These are phyloP conservation scores for Icerya purchasi DNA, from an alignment of 2,888 invertebrate genomes.

Conservation along the genomic window DNA sequence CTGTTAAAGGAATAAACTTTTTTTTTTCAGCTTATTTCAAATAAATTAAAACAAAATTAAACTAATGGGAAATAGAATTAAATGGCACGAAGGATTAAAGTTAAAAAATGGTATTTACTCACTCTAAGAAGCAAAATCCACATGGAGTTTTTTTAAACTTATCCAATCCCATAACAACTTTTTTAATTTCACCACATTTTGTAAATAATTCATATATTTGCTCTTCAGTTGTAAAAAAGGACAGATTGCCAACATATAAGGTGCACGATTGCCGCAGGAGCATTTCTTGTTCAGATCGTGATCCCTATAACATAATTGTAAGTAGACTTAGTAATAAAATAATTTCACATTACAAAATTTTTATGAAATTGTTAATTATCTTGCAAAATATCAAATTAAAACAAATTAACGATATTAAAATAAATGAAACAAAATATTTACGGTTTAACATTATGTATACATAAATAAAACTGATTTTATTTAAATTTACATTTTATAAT, in stretches of 20 bases:
- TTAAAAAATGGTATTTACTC: no score
- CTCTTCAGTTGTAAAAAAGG: slow-evolving; percentile 96
- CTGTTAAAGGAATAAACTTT: no score
- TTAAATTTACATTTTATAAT: no score
- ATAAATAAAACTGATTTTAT: no score
- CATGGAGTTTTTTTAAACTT: slow-evolving; percentile 96
- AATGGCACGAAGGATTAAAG: no score
- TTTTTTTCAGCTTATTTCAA: no score
- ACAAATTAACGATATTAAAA: neutral
- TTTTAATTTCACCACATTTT: slow-evolving; percentile 81
- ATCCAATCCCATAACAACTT: slow-evolving; percentile 93
- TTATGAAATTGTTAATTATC: neutral
- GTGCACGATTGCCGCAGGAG: slow-evolving; percentile 54
- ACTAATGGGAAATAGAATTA: no score
- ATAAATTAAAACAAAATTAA: no score
- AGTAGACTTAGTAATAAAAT: neutral
- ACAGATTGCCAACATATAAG: slow-evolving; percentile 88
- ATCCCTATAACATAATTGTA: slow-evolving; percentile 37
- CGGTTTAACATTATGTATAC: no score
- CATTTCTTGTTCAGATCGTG: slow-evolving; percentile 65
- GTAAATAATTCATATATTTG: slow-evolving; percentile 93
- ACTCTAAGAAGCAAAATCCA: slow-evolving; percentile 98
- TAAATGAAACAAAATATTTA: neutral
- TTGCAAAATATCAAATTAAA: neutral
- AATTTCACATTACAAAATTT: neutral